A percentile compares a stretch with the other conserved stretches of the same genome.
Conservation (phyloP, 1,140 invertebrate species). For the Brachionus asplanchnoidis region DNA sequence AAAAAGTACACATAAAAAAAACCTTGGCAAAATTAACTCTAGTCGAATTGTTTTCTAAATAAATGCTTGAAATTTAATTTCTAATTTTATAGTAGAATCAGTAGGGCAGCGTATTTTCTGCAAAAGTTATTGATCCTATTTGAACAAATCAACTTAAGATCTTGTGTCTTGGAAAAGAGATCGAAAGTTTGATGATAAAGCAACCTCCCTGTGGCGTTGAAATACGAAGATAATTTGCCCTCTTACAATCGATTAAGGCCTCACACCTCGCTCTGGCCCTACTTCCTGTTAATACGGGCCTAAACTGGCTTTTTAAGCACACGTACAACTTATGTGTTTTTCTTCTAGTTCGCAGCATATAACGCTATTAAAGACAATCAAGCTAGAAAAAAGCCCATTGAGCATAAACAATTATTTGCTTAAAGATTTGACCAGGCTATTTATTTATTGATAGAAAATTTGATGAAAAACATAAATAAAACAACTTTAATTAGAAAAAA, state of each 20-base stretch:
- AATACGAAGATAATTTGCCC: background rate
- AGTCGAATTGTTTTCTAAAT: background rate
- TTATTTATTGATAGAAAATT: conserved; percentile 1
- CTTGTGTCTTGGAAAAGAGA: background rate
- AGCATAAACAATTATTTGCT: background rate
- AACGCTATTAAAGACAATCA: background rate
- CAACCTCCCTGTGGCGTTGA: background rate
- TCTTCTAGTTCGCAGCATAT: background rate
- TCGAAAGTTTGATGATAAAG: background rate
- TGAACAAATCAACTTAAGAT: background rate
- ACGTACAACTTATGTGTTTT: background rate
- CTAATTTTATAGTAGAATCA: conserved; percentile 1
- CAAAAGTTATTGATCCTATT: background rate
- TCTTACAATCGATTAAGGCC: background rate
- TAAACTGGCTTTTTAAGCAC: background rate
- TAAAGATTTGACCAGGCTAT: background rate
- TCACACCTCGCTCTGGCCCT: background rate
- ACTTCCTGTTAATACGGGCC: background rate
- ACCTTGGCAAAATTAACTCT: background rate
- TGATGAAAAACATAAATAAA: conserved; percentile 5
- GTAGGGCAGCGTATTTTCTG: background rate
- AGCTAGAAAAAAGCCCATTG: background rate
- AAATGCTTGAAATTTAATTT: background rate
- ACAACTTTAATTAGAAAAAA: conserved; percentile 4
- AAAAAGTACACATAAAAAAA: background rate